Conservation (phyloP, 92 coral and sea anemone species). For the Actinostola sp. region DNA sequence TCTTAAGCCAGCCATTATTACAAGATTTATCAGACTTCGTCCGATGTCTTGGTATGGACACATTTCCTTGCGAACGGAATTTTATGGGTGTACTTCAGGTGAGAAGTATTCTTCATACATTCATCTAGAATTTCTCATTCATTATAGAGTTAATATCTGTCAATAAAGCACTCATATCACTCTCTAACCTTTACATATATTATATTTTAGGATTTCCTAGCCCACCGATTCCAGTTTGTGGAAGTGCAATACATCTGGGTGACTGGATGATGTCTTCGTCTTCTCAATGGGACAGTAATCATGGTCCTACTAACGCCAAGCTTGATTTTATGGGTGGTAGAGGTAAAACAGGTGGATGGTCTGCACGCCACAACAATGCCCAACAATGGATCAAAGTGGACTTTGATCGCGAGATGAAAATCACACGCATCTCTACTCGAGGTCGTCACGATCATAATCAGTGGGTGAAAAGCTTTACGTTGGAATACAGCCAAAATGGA, state of each 20-base stretch:
- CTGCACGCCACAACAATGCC: slow-evolving; percentile 18
- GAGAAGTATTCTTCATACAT: neutral
- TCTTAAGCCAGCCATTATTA: neutral
- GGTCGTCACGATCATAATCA: slow-evolving; percentile 38
- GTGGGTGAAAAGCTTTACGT: slow-evolving; percentile 35
- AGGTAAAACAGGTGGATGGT: slow-evolving; percentile 24
- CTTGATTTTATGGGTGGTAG: slow-evolving; percentile 7
- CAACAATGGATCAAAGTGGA: slow-evolving; percentile 40
- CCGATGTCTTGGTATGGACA: slow-evolving; percentile 18
- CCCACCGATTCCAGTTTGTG: slow-evolving; percentile 5
- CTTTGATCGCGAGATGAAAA: slow-evolving; percentile 43
- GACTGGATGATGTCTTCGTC: slow-evolving; percentile 20
- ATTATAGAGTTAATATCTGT: neutral
- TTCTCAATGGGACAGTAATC: slow-evolving; percentile 5
- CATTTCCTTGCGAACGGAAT: slow-evolving; percentile 28
- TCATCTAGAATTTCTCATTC: too few species aligned
- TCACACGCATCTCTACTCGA: slow-evolving; percentile 44
- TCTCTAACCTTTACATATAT: too few species aligned
- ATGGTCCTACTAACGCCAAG: slow-evolving; percentile 12
- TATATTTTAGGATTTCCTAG: neutral
- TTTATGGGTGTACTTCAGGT: slow-evolving; percentile 24
- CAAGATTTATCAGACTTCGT: slow-evolving; percentile 8
- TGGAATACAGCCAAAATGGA: slow-evolving; percentile 38
- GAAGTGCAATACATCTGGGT: neutral
- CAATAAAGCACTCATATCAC: neutral